Evolutionary conservation across 2,888 invertebrate species (phyloP), one percentile per base, ranked within the genome.

Genomic region (Cosmorhoe ocellata): DNA sequence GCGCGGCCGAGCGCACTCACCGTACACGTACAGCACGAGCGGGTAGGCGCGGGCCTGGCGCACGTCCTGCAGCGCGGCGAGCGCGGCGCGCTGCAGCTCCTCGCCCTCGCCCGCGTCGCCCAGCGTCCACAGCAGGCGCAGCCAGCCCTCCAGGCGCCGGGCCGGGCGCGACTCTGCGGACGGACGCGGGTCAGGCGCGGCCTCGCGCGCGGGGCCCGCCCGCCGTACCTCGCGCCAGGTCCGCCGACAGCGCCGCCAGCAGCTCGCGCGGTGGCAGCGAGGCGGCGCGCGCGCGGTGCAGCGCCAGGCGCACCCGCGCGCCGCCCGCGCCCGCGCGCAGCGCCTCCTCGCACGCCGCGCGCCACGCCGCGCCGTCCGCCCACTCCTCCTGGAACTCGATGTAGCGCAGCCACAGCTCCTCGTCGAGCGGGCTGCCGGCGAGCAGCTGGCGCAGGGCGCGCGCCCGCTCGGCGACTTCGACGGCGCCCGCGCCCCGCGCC

Each of bases 341-440:
- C 42, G 33, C 48, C 53, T 43, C 50, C 45, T 52, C 56, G 53
- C 42, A 42, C 34, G 48, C 53, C 14, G 32, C 24, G 42, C 39
- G 33, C 52, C 47, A 47, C 7, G n/a, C 47, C 1, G 28, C 10
- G 11, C 12, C 39, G 22, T 14, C 18, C 10, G 13, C 44, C 48
- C 41, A 36, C 30, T 32, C 51, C 51, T 80, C 83, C 74, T 79
- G 79, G 46, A 82, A 84, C 31, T 76, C 70, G 0, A 85, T 70
- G 54, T 71, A 81, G 11, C 57, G 63, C 45, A 82, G 68, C 85
- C 85, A 84, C 5, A 81, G 65, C 5, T 51, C 51, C n/a, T 65
- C 66, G 54, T 84, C 80, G 2, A 11, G 10, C 0, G 84, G 81
- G 2, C 54, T 36, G n/a, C 61, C 69, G 1, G 66, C 67, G 22